Evolutionary conservation across 2,113 vertebrate genomes (phyloP).

Genomic region (Silurus glanis): DNA sequence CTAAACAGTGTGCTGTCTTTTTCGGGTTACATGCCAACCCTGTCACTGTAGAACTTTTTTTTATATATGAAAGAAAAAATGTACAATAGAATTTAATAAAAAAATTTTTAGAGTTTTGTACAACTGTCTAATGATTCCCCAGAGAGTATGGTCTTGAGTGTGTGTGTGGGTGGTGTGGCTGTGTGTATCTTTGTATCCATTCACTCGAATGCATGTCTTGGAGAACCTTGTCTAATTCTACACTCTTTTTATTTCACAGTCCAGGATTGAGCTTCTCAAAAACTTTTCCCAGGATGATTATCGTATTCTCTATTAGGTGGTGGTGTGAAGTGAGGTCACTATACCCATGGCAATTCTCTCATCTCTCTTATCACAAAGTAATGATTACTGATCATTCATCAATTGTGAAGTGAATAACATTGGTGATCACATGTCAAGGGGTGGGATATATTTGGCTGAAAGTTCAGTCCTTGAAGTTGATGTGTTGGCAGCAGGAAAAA

Average conservation of each 20-base stretch:
- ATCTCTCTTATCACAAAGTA: no score
- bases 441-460: no score
- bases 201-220: background rate
- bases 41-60: conserved; percentile 72
- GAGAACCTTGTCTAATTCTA: background rate
- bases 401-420: no score
- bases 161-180: background rate
- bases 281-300: background rate
- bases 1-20: conserved; percentile 43
- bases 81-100: conserved; percentile 76
- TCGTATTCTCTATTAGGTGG: background rate
- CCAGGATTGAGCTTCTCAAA: background rate
- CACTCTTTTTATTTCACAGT: background rate
- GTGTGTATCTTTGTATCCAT: background rate
- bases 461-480: no score
- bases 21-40: conserved; percentile 70
- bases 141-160: background rate
- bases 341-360: no score
- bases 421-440: no score
- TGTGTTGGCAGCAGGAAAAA: no score
- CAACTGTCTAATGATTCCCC: conserved; percentile 32
- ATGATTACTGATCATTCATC: no score
- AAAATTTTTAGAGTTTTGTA: conserved; percentile 71
- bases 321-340: no score
- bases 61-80: conserved; percentile 75